Conservation (phyloP, 2,113 vertebrate species). For the Ictidomys tridecemlineatus region DNA sequence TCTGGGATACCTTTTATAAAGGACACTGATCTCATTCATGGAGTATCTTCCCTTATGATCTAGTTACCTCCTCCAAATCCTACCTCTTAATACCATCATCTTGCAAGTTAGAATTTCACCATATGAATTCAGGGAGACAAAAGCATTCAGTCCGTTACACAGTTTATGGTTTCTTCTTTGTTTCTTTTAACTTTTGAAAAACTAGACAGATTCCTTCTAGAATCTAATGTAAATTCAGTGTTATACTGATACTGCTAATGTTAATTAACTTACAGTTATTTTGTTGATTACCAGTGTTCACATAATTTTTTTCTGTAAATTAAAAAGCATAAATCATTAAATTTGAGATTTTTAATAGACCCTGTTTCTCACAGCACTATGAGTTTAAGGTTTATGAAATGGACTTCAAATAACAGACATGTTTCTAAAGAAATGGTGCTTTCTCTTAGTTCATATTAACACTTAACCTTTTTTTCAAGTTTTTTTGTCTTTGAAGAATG, state of each 20-base stretch:
- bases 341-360: neutral
- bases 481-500: neutral
- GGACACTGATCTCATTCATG: neutral
- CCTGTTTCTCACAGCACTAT: neutral
- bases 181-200: slow-evolving; percentile 41
- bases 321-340: neutral
- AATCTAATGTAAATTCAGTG: neutral
- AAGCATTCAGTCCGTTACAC: neutral
- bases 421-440: neutral
- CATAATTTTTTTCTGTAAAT: neutral
- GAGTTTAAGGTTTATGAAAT: slow-evolving; percentile 23
- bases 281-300: neutral
- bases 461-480: neutral
- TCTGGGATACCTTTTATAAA: neutral
- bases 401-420: neutral
- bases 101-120: neutral
- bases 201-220: neutral
- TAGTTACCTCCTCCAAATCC: neutral
- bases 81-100: neutral
- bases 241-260: neutral
- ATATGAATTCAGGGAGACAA: neutral
- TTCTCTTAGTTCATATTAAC: neutral
- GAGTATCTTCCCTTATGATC: neutral
- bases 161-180: neutral
- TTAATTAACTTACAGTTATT: neutral